phyloP scores from a whole-genome alignment of 2,797 vertebrate genomes.

The Sebastes melanostomus region DNA sequence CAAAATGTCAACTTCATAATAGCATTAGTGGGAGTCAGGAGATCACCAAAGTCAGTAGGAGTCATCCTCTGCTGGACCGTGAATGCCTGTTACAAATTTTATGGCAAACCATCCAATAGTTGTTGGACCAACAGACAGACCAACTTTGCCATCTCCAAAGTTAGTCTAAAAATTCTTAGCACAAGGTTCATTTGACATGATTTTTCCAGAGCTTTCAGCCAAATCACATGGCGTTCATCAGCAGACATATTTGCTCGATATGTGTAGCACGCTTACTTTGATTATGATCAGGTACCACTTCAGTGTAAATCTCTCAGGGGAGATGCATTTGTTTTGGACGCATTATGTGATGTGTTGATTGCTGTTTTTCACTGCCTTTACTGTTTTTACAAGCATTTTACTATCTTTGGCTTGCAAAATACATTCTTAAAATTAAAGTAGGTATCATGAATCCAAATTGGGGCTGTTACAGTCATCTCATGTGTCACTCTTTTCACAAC shows the following conservation, averaged over 20 bases:
- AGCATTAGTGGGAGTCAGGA: not conserved
- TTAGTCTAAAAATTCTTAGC: not conserved
- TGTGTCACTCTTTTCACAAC: not conserved
- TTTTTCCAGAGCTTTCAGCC: not conserved
- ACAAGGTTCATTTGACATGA: not conserved
- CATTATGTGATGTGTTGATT: not conserved
- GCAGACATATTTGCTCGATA: not conserved
- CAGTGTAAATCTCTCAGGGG: not conserved
- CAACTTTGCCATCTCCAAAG: not conserved
- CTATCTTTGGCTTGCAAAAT: not conserved
- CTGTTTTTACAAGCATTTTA: not conserved
- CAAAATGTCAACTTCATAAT: not conserved
- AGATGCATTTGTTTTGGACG: not conserved
- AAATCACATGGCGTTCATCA: not conserved
- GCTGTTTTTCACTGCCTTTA: not conserved
- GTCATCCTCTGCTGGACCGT: not conserved
- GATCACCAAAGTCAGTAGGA: not conserved
- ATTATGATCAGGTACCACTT: not conserved
- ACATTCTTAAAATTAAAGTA: not conserved
- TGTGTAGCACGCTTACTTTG: too few species aligned
- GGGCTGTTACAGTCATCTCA: not conserved
- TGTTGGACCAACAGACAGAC: too few species aligned
- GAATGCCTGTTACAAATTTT: not conserved
- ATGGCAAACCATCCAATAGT: not conserved
- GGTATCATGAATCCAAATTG: not conserved